phyloP scores from a whole-genome alignment of 2,113 vertebrate species.

The Hemicordylus capensis region DNA sequence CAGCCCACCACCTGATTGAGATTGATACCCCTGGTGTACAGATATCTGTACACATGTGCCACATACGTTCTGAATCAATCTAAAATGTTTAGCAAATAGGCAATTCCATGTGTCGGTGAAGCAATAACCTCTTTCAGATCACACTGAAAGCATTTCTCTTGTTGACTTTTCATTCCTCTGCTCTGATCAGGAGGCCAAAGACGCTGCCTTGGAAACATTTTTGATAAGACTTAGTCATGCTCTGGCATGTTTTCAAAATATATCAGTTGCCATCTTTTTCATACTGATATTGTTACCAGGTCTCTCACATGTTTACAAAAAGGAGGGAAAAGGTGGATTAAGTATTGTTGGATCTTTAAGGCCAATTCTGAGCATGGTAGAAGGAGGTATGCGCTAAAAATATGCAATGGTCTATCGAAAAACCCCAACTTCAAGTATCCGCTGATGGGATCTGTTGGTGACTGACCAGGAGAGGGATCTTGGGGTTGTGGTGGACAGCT shows the following conservation, averaged over 20 bases:
- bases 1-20: no score
- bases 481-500: no score
- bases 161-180: conserved; percentile 64
- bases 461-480: no score
- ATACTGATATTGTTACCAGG: conserved; percentile 31
- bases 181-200: conserved; percentile 59
- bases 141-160: conserved; percentile 57
- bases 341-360: not conserved
- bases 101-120: conserved; percentile 51
- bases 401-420: no score
- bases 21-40: no score
- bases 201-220: conserved; percentile 48
- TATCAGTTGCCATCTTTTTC: conserved; percentile 46
- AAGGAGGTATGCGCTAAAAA: not conserved
- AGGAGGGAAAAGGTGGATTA: conserved; percentile 13
- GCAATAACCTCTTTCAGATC: conserved; percentile 52
- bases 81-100: conserved; percentile 28
- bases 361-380: not conserved
- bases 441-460: no score
- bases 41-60: no score
- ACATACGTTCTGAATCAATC: no score
- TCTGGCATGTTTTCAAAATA: conserved; percentile 27
- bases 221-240: conserved; percentile 65
- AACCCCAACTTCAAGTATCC: no score
- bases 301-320: not conserved